Evolutionary conservation across 2,888 invertebrate species (phyloP), one percentile per base, ranked within the genome.

Genomic region (Cheilosia pagana): DNA sequence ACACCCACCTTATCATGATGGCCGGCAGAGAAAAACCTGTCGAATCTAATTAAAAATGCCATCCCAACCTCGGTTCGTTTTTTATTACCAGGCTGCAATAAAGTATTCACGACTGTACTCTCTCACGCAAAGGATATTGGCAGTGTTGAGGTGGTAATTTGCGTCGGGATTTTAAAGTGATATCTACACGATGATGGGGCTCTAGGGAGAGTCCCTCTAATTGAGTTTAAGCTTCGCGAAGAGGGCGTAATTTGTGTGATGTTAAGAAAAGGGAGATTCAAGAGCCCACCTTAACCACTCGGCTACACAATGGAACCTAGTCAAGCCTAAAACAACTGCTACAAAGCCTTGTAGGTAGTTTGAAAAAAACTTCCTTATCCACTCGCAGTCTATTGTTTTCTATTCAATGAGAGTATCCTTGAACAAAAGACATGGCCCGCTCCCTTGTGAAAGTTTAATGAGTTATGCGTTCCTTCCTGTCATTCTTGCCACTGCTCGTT

Each of bases 41-140:
- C 81, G 76, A 76, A 81, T 71, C 48, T 71, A 76, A 85, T 85
- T 85, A 75, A 85, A 85, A 71, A 67, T 85, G 71, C 60, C 48
- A 71, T 81, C 60, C 28, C 28, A 76, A 85, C 70, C 71, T 74
- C 75, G 21, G 62, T 19, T 39, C 41, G 19, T 5, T 41, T 70
- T 81, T 76, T 75, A 74, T 70, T 71, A 67, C 62, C 48, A 62
- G 39, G 35, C 59, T 65, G 65, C 71, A 75, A 85, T 85, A 71
- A 85, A 76, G 71, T 55, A 81, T 81, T 81, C 76, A 85, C 62
- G 63, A 78, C 57, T 68, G 28, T 23, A 41, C n/a, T 57, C 57
- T 28, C 41, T 23, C n/a, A 45, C 63, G 43, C 39, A 48, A n/a
- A 41, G 28, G 67, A 35, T 76, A 55, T 67, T 23, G 72, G 28